Evolutionary conservation across 2,888 invertebrate species (phyloP).

Genomic region (Leptothorax acervorum): DNA sequence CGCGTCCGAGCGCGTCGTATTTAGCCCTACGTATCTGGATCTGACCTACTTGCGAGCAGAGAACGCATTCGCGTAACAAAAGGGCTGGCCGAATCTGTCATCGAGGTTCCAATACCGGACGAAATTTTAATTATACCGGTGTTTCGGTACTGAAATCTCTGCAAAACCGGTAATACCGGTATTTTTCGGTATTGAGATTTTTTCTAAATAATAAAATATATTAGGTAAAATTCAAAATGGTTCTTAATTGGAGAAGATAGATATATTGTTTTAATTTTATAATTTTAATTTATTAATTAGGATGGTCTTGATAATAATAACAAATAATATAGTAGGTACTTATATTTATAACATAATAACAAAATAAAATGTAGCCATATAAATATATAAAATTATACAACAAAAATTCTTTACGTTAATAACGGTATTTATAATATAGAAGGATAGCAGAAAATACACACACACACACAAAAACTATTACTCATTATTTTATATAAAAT

Average conservation of each 20-base stretch:
- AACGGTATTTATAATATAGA: not conserved
- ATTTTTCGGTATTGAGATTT: conserved; percentile 5
- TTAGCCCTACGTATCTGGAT: conserved; percentile 60
- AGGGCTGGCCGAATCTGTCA: conserved; percentile 46
- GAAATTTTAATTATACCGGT: not conserved
- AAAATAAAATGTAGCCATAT: not conserved
- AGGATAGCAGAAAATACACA: not conserved
- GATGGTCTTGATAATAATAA: not conserved
- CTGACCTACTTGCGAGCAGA: conserved; percentile 62
- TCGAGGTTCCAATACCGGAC: too few relatives aligned
- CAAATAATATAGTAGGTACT: not conserved
- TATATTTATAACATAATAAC: not conserved
- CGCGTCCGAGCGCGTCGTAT: conserved; percentile 74
- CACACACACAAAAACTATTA: not conserved
- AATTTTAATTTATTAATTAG: conserved; percentile 3
- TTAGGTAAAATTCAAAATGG: not conserved
- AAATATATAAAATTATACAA: not conserved
- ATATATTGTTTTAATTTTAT: not conserved
- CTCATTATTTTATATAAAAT: not conserved
- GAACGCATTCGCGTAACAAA: conserved; percentile 63
- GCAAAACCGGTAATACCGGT: not conserved
- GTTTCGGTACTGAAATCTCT: not conserved
- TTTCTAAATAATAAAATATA: conserved; percentile 1
- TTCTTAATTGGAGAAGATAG: not conserved
- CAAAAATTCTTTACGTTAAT: not conserved